Conservation (phyloP, 2,888 invertebrate species). For the Archips crataeganus region DNA sequence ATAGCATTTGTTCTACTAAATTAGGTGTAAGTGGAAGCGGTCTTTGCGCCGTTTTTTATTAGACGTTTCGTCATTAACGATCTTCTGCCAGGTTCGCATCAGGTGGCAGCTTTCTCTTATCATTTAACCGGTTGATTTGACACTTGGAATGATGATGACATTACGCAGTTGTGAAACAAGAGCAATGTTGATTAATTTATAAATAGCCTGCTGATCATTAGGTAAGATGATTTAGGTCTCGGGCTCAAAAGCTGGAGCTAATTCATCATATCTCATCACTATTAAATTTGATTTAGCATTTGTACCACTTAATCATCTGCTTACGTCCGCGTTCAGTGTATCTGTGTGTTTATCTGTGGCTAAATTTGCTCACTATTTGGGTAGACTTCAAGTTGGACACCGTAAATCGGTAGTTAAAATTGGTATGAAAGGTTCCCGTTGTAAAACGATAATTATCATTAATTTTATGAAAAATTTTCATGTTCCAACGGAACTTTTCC, state of each 20-base stretch:
- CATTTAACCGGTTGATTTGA: conserved; percentile 54
- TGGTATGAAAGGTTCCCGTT: too few species aligned
- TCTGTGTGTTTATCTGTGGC: neutral
- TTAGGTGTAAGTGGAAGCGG: conserved; percentile 45
- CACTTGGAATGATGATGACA: conserved; percentile 62
- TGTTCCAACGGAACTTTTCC: too few species aligned
- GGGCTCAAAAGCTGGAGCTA: conserved; percentile 2
- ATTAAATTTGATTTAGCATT: conserved; percentile 11
- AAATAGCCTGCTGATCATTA: conserved; percentile 44
- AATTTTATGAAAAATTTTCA: too few species aligned
- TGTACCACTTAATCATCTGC: neutral
- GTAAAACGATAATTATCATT: too few species aligned
- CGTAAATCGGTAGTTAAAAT: too few species aligned
- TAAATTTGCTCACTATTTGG: neutral
- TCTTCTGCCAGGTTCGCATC: conserved; percentile 55
- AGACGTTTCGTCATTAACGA: conserved; percentile 45
- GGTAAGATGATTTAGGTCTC: conserved; percentile 36
- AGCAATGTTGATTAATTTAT: conserved; percentile 49
- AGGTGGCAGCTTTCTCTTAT: conserved; percentile 58
- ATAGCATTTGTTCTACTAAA: conserved; percentile 56
- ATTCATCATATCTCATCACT: conserved; percentile 11
- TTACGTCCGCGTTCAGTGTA: neutral
- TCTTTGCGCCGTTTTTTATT: conserved; percentile 43
- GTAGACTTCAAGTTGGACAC: too few species aligned
- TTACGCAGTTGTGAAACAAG: conserved; percentile 58